Percentiles rank a stretch among this genome's conserved stretches.
These are phyloP conservation scores for Nerophis lumbriciformis DNA, from an alignment of 2,113 vertebrate species.

Conservation along the genomic window DNA sequence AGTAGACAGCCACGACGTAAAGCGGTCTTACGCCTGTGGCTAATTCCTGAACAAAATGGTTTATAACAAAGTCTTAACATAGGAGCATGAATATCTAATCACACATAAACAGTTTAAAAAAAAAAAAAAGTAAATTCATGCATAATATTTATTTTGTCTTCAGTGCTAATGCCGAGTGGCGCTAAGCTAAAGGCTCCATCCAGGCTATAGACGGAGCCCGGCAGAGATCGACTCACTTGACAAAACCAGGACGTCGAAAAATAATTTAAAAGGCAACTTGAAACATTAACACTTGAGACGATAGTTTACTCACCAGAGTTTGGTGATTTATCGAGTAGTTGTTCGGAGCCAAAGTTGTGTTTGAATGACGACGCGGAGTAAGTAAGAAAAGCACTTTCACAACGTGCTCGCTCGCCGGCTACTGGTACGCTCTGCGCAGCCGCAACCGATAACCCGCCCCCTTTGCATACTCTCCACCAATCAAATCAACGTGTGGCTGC, in stretches of 20 bases:
- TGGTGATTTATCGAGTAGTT: constrained; percentile 33
- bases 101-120: not conserved
- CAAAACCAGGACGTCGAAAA: not conserved
- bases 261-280: not conserved
- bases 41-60: constrained; percentile 16
- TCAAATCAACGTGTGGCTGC: not conserved
- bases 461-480: not conserved
- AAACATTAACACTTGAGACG: too few relatives aligned
- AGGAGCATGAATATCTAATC: not conserved
- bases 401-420: constrained; percentile 68
- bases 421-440: constrained; percentile 38
- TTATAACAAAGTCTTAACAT: not conserved
- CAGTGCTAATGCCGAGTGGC: not conserved
- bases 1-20: constrained; percentile 29
- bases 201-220: constrained; percentile 7
- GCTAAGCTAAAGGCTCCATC: not conserved
- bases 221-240: not conserved
- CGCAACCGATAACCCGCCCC: constrained; percentile 18
- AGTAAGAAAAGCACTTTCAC: constrained; percentile 38
- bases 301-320: constrained; percentile 53
- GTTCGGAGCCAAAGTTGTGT: constrained; percentile 32
- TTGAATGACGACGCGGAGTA: constrained; percentile 22
- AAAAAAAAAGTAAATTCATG: not conserved
- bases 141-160: not conserved
- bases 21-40: not conserved